These are phyloP conservation scores for Apteryx owenii DNA, from an alignment of 2,113 vertebrate species.

Conservation along the genomic window DNA sequence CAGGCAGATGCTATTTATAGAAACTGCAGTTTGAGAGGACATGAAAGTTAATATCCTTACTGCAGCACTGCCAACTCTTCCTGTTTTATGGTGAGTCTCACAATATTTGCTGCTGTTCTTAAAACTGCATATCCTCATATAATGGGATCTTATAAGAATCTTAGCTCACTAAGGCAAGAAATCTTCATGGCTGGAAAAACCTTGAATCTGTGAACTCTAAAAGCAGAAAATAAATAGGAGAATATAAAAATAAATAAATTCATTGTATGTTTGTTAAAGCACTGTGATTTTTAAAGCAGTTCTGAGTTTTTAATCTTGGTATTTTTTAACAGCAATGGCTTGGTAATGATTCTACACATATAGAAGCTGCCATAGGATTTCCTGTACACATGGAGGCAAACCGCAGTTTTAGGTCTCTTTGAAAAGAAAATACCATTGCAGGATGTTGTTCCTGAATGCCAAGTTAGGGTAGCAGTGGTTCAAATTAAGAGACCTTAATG, in stretches of 20 bases:
- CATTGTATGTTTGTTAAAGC: not conserved
- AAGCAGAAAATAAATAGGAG: slow-evolving; percentile 11
- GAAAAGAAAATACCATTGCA: not conserved
- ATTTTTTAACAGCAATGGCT: not conserved
- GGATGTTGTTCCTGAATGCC: not conserved
- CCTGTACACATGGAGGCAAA: not conserved
- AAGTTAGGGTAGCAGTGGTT: not conserved
- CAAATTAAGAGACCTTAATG: slow-evolving; percentile 2
- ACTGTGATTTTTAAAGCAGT: not conserved
- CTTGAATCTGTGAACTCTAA: not conserved
- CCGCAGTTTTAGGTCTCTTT: not conserved
- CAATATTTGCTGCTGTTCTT: slow-evolving; percentile 22
- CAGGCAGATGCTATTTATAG: slow-evolving; percentile 40
- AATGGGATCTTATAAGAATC: slow-evolving; percentile 10
- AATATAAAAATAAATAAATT: not conserved
- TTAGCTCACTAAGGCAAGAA: not conserved
- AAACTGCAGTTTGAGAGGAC: slow-evolving; percentile 33
- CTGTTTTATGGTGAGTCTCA: slow-evolving; percentile 12
- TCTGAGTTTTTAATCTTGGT: not conserved
- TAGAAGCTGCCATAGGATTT: not conserved
- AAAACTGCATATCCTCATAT: not conserved
- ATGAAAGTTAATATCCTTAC: slow-evolving; percentile 28
- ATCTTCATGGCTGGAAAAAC: not conserved
- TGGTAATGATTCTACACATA: not conserved
- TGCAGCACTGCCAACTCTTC: not conserved